Evolutionary conservation across 2,113 vertebrate species (phyloP), one percentile per base, ranked within the genome.

Genomic region (Mionectes macconnelli): DNA sequence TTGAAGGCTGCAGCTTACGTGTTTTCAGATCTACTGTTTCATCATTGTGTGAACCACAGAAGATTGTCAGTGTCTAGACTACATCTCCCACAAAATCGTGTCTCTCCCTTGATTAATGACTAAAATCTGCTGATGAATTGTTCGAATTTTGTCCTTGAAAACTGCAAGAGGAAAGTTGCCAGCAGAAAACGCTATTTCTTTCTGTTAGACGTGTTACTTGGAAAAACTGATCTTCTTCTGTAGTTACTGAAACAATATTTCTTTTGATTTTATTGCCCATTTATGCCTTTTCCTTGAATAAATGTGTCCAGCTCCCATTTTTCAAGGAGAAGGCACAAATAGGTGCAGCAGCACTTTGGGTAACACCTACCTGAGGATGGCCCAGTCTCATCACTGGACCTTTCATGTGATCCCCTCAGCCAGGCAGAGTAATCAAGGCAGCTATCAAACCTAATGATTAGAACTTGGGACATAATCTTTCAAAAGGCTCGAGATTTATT

Each of bases 181-280:
- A 73, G 64, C 66, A 94, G 67, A 17, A 85, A 78, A 83, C 1
- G 0, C 22, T 89, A 82, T 97, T 96, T 97, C 90, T 93, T 88
- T 62, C 80, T 37, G 8, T 67, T 80, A 78, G 89, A 89, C 39
- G 4, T 8, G 22, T 53, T 89, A 39, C 89, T 84, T 85, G 77
- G 14, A 81, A 77, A 79, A 89, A 27, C 85, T 40, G 90, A 93
- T 96, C 90, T 30, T 84, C 93, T 91, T 12, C 90, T 50, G 67
- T 22, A 60, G 30, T 86, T 86, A 79, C 84, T 93, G 88, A 88
- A 95, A 95, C 86, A 90, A 89, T 94, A 96, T 96, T 97, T 97
- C 95, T 97, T 95, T 64, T 59, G 87, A 91, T 95, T 96, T 95
- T 95, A 97, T 90, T 16, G 25, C 89, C 90, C 80, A 7, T 95